Evolutionary conservation across 2,888 invertebrate genomes (phyloP).

Genomic region (Microplitis deprimator): DNA sequence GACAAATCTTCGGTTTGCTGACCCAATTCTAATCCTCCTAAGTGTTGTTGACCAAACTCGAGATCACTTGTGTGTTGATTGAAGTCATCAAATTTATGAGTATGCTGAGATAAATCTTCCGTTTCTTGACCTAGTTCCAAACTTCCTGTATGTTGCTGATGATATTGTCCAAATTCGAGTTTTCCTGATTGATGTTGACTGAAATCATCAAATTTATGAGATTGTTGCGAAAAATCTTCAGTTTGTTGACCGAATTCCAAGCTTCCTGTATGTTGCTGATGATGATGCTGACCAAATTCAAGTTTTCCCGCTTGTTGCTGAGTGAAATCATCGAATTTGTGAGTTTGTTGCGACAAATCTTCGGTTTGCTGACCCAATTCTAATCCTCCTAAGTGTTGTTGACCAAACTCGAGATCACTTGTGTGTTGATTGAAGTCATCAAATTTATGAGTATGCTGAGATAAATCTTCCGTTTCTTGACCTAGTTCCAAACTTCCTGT

Average conservation of each 20-base stretch:
- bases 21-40: no score
- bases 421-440: conserved; percentile 41
- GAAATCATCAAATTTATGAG: conserved; percentile 1
- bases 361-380: conserved; percentile 53
- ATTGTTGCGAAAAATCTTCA: conserved; percentile 57
- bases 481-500: conserved; percentile 47
- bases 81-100: conserved; percentile 15
- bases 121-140: conserved; percentile 48
- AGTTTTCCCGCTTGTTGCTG: conserved; percentile 41
- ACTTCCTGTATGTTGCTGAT: conserved; percentile 42
- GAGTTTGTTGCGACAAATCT: conserved; percentile 54
- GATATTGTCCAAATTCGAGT: conserved; percentile 47
- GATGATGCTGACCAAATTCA: conserved; percentile 52
- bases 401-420: not conserved
- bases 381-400: conserved; percentile 10
- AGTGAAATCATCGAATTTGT: not conserved
- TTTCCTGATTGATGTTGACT: conserved; percentile 33
- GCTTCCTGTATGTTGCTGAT: conserved; percentile 51
- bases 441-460: not conserved
- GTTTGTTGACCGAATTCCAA: conserved; percentile 40
- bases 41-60: not conserved
- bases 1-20: conserved; percentile 54
- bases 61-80: conserved; percentile 33
- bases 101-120: conserved; percentile 50
- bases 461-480: conserved; percentile 43